Conservation (phyloP, 2,888 invertebrate genomes). For the Corbicula japonica region DNA sequence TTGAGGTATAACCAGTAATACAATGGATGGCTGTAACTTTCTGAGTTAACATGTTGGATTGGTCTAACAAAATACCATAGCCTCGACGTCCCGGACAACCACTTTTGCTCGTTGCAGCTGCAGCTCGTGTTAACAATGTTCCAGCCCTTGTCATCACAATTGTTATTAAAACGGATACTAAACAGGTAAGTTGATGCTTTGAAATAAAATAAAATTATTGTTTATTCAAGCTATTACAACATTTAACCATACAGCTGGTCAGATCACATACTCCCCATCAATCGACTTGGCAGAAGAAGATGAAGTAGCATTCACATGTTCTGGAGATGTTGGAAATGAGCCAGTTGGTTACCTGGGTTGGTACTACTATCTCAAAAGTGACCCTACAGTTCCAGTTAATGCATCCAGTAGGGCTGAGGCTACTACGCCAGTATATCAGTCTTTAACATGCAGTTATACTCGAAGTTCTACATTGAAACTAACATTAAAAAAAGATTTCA, state of each 20-base stretch:
- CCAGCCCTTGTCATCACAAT: too few species aligned
- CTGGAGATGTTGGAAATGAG: constrained; percentile 45
- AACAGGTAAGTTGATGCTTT: too few species aligned
- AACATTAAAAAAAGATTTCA: constrained; percentile 26
- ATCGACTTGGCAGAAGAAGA: constrained; percentile 40
- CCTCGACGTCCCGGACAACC: too few species aligned
- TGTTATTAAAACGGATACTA: too few species aligned
- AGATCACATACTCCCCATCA: too few species aligned
- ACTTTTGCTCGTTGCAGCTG: too few species aligned
- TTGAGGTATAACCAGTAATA: too few species aligned
- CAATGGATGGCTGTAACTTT: too few species aligned
- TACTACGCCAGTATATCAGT: background rate
- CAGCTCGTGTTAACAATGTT: too few species aligned
- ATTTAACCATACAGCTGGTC: background rate
- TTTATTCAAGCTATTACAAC: background rate
- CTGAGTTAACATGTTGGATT: too few species aligned
- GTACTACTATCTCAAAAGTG: constrained; percentile 34
- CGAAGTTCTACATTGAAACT: constrained; percentile 34
- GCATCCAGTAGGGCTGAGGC: constrained; percentile 3
- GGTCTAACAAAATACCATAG: too few species aligned
- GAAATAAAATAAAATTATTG: too few species aligned
- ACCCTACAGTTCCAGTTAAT: background rate
- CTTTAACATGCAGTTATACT: constrained; percentile 30
- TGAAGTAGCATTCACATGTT: constrained; percentile 47
- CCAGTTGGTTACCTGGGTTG: constrained; percentile 45